Conservation (phyloP, 2,888 invertebrate genomes). For the Acleris holmiana region DNA sequence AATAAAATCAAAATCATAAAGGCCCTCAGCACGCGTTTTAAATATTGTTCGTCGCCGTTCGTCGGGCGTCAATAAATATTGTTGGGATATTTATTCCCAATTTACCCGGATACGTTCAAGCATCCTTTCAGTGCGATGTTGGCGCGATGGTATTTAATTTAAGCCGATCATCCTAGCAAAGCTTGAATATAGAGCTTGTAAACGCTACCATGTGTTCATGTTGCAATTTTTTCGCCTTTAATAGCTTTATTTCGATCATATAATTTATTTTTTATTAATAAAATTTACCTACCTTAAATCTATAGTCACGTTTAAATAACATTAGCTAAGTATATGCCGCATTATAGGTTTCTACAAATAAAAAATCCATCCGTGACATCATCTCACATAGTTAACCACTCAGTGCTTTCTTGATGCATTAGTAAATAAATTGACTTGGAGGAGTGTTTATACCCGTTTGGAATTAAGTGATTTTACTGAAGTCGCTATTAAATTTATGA, state of each 20-base stretch:
- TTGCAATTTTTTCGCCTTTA: conserved; percentile 17
- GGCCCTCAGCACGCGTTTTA: no score
- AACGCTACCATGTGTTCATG: conserved; percentile 11
- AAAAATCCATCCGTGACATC: no score
- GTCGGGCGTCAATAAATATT: not conserved
- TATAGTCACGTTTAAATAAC: not conserved
- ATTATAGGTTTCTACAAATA: no score
- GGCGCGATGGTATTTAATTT: conserved; percentile 17
- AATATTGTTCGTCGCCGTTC: no score
- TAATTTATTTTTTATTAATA: not conserved
- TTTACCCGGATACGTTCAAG: not conserved
- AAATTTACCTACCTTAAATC: not conserved
- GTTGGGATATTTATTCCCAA: not conserved
- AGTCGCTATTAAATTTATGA: conserved; percentile 36
- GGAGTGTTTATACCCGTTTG: conserved; percentile 26
- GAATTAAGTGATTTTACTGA: conserved; percentile 23
- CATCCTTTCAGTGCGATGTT: conserved; percentile 10
- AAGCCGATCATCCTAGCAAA: conserved; percentile 16
- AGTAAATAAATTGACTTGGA: not conserved
- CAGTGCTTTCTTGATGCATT: not conserved
- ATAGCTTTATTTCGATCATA: conserved; percentile 16
- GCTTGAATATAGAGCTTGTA: conserved; percentile 24
- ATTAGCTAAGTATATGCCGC: no score
- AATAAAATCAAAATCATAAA: no score
- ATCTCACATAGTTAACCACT: not conserved